Percentiles rank a stretch among this genome's conserved stretches.
Conservation (phyloP, 2,113 vertebrate species). For the Gobiocypris rarus region DNA sequence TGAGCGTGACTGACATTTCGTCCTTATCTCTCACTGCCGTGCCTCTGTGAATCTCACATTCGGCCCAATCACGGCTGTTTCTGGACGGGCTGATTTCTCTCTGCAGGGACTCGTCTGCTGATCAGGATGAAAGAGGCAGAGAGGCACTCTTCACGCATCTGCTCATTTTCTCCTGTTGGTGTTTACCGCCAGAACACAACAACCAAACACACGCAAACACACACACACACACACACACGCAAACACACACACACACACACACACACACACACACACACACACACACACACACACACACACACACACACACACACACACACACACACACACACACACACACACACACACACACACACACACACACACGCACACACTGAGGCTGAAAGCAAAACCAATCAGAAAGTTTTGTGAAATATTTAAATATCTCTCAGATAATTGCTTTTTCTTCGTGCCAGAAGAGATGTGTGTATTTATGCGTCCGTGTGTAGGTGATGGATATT, state of each 20-base stretch:
- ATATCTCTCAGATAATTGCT: constrained; percentile 28
- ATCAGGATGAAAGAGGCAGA: constrained; percentile 36
- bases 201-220: not conserved
- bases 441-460: not conserved
- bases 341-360: not conserved
- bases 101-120: constrained; percentile 5
- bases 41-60: constrained; percentile 29
- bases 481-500: constrained; percentile 1
- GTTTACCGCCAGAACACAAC: constrained; percentile 3
- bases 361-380: not conserved
- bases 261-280: not conserved
- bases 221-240: not conserved
- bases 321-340: not conserved
- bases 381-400: constrained; percentile 18
- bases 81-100: constrained; percentile 31
- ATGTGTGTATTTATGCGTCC: not conserved
- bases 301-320: not conserved
- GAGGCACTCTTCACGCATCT: constrained; percentile 20
- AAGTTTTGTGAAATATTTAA: constrained; percentile 14
- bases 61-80: constrained; percentile 3
- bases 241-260: constrained; percentile 2
- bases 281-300: not conserved
- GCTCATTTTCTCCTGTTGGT: constrained; percentile 4
- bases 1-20: constrained; percentile 31
- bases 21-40: constrained; percentile 6